Evolutionary conservation across 2,888 invertebrate species (phyloP).

Genomic region (Nomada lathburiana): DNA sequence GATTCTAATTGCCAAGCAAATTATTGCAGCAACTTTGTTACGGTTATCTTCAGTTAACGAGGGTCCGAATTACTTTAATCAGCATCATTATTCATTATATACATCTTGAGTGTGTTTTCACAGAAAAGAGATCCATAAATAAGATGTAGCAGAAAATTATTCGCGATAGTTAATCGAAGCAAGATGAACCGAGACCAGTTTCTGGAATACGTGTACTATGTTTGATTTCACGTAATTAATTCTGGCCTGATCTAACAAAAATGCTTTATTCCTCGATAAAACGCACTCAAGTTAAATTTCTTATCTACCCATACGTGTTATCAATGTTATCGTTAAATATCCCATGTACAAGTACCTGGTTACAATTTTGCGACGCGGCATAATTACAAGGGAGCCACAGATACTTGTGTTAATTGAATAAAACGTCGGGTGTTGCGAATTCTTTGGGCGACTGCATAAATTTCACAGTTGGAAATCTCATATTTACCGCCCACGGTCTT

Average conservation of each 20-base stretch:
- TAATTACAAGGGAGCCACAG: background rate
- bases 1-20: too few species aligned
- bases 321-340: background rate
- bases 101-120: too few species aligned
- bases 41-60: too few species aligned
- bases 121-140: too few species aligned
- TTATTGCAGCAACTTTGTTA: too few species aligned
- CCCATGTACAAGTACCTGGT: background rate
- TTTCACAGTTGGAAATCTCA: background rate
- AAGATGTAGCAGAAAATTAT: too few species aligned
- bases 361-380: background rate
- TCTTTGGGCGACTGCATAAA: background rate
- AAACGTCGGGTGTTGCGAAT: background rate
- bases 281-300: background rate
- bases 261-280: background rate
- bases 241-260: background rate
- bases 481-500: too few species aligned
- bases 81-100: too few species aligned
- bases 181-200: too few species aligned
- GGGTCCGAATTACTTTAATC: too few species aligned
- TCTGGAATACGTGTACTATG: too few species aligned
- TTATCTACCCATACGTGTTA: background rate
- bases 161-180: too few species aligned
- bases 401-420: background rate
- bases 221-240: background rate